Evolutionary conservation across 2,113 vertebrate species (phyloP), one percentile per base, ranked within the genome.

Genomic region (Lutjanus erythropterus): DNA sequence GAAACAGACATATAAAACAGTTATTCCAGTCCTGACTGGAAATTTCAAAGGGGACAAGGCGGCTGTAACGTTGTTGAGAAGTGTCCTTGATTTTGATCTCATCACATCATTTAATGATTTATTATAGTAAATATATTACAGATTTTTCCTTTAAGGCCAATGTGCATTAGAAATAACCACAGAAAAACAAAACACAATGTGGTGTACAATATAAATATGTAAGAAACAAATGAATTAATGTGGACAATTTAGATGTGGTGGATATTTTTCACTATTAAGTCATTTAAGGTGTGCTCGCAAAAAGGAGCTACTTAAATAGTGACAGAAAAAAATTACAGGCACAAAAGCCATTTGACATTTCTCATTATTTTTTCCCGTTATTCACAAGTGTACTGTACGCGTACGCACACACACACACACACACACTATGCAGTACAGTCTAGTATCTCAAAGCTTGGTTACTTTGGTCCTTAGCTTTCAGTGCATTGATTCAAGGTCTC

Each of bases 401-500:
- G 19, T 35, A 66, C 44, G 15, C 6, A 53, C 37, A 35, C 55
- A 46, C 37, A 61, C 18, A 46, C 47, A 56, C 16, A 50, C 35
- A 33, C 16, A 44, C 35, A 50, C 11, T 27, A 15, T 35, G 4
- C 41, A 27, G 5, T 21, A 6, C 16, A 42, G 31, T 50, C 5
- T 53, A 44, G 16, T 10, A 50, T 25, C 52, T 67, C 7, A 60
- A 42, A 33, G 44, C n/a, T 56, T 46, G 5, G 27, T 60, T 25
- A 46, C 52, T 23, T 31, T 6, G 9, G n/a, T 10, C 55, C 35
- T 82, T 49, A 44, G 55, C 47, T 59, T 55, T 72, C 61, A 46
- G 39, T 37, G 35, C 25, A 50, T 44, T 41, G 29, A 56, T 84
- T 86, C 87, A 89, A 86, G 85, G 87, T 79, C 78, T 87, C 50